Conservation (phyloP, 2,113 vertebrate species). For the Grammomys surdaster region DNA sequence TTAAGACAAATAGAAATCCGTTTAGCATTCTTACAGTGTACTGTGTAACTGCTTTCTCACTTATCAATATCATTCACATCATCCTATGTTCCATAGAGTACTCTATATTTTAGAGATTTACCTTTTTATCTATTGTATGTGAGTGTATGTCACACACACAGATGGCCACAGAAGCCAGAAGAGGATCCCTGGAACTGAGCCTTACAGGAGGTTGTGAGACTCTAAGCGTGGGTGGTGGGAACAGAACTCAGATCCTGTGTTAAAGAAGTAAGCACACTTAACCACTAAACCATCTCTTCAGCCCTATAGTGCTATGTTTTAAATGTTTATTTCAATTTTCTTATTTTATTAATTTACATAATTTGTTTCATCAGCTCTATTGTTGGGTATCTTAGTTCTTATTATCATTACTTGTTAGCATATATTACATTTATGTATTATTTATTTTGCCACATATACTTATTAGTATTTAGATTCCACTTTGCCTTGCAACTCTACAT, state of each 20-base stretch:
- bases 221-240: background rate
- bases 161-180: background rate
- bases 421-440: conserved; percentile 16
- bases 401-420: background rate
- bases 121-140: background rate
- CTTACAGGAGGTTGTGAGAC: background rate
- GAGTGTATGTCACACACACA: background rate
- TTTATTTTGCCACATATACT: background rate
- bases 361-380: background rate
- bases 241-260: background rate
- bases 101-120: background rate
- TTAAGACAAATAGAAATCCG: conserved; percentile 30
- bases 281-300: background rate
- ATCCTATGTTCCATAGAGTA: background rate
- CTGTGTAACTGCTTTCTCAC: background rate
- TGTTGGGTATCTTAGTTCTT: background rate
- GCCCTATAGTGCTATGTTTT: background rate
- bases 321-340: background rate
- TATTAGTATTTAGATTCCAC: background rate
- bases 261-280: background rate
- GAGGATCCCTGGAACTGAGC: background rate
- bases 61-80: conserved; percentile 11
- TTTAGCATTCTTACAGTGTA: background rate
- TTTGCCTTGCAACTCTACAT: background rate
- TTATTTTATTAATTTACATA: background rate